Evolutionary conservation across 2,797 vertebrate species (phyloP).

Genomic region (Mallotus villosus): DNA sequence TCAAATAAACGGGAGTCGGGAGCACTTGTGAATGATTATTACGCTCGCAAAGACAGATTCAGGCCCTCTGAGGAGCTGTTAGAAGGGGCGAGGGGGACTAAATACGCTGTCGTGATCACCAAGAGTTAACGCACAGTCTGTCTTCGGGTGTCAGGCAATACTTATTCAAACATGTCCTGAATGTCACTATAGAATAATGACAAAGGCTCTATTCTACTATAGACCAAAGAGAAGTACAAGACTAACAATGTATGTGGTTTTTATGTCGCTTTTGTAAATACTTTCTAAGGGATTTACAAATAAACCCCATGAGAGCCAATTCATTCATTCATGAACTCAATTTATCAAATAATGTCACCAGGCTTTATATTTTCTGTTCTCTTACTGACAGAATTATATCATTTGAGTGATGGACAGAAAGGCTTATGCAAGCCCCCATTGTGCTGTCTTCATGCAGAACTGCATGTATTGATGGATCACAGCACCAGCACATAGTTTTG

Average conservation of each 20-base stretch:
- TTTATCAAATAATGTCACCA: too few relatives aligned
- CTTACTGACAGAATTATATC: background rate
- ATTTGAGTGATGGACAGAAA: background rate
- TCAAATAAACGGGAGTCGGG: background rate
- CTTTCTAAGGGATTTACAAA: background rate
- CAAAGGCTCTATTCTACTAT: background rate
- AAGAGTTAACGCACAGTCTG: background rate
- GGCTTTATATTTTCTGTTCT: background rate
- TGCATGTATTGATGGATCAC: background rate
- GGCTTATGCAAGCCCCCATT: background rate
- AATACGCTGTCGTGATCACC: background rate
- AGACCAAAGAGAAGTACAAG: background rate
- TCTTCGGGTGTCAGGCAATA: background rate
- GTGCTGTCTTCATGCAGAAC: background rate
- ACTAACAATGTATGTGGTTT: background rate
- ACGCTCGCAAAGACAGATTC: background rate
- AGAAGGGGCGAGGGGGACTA: too few relatives aligned
- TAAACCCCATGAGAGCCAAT: background rate
- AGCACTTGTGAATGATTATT: conserved; percentile 5
- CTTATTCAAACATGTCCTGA: background rate
- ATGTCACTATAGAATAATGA: too few relatives aligned
- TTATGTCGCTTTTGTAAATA: background rate
- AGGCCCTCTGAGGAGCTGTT: too few relatives aligned
- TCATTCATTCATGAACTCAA: background rate
- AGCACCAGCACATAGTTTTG: background rate